phyloP scores from a whole-genome alignment of 2,113 vertebrate species.

The Cyanistes caeruleus region DNA sequence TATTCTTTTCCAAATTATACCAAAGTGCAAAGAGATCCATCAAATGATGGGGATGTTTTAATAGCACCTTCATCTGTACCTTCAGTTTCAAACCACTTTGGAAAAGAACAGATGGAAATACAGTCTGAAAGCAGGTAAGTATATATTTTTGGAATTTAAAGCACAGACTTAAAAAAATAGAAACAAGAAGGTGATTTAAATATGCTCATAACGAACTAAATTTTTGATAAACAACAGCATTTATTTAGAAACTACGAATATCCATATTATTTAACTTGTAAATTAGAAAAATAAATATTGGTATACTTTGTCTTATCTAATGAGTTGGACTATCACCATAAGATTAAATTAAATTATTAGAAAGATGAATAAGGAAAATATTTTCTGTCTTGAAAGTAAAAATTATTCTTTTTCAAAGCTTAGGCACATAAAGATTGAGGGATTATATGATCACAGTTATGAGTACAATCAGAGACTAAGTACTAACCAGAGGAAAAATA shows the following conservation, averaged over 20 bases:
- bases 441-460: not conserved
- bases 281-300: not conserved
- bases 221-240: not conserved
- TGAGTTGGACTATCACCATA: not conserved
- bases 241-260: not conserved
- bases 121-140: not conserved
- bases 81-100: not conserved
- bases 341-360: not conserved
- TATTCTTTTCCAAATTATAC: not conserved
- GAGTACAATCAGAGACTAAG: not conserved
- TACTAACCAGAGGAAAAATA: not conserved
- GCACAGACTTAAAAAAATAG: rapidly evolving
- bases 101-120: not conserved
- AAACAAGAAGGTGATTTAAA: not conserved
- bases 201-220: not conserved
- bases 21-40: not conserved
- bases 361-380: not conserved
- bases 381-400: not conserved
- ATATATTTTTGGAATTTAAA: not conserved
- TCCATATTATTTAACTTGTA: not conserved
- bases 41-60: not conserved
- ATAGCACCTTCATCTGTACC: not conserved
- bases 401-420: not conserved
- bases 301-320: not conserved
- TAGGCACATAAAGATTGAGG: not conserved